phyloP scores from a whole-genome alignment of 2,797 vertebrate species.

The Synanceia verrucosa region DNA sequence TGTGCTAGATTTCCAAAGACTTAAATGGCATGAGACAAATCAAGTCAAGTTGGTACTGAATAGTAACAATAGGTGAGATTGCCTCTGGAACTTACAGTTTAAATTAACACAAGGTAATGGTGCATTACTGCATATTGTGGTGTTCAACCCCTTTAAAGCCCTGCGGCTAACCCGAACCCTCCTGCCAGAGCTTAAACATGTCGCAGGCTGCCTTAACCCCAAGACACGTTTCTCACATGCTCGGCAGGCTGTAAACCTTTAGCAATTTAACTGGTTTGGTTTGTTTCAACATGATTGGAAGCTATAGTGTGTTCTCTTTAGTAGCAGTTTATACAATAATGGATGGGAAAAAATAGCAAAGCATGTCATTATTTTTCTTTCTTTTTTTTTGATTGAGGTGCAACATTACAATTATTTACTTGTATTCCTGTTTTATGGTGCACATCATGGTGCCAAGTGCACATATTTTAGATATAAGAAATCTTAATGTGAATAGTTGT shows the following conservation, averaged over 20 bases:
- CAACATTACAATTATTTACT: no score
- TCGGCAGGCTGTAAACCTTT: neutral
- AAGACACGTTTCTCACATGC: neutral
- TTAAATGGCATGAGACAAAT: no score
- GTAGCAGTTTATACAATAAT: neutral
- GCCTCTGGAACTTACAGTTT: neutral
- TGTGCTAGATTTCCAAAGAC: neutral
- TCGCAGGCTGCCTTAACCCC: neutral
- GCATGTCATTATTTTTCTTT: no score
- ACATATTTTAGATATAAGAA: neutral
- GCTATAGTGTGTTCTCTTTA: neutral
- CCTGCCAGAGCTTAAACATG: neutral
- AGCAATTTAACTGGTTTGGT: neutral
- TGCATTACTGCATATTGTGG: neutral
- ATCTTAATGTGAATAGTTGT: neutral
- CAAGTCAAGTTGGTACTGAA: no score
- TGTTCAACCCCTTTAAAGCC: neutral
- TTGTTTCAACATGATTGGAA: neutral
- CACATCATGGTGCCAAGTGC: neutral
- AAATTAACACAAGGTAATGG: neutral
- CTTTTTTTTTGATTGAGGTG: no score
- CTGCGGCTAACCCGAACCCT: neutral
- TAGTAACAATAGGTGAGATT: neutral
- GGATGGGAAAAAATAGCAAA: no score
- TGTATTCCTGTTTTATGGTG: no score